These are phyloP conservation scores for Unio pictorum DNA, from an alignment of 2,888 invertebrate genomes.

Conservation along the genomic window DNA sequence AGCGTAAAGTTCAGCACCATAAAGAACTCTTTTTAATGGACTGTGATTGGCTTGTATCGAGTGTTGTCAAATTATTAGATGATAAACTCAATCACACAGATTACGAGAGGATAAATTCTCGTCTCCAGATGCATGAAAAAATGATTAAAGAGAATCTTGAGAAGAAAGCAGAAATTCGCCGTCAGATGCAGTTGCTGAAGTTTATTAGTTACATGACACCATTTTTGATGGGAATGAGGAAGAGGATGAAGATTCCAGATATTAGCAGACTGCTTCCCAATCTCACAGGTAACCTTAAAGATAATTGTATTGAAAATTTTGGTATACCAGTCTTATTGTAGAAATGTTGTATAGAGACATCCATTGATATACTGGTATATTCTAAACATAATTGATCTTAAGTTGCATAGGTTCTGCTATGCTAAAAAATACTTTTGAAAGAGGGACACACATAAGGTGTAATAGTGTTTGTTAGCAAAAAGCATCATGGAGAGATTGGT, in stretches of 20 bases:
- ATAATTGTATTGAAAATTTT: too few species aligned
- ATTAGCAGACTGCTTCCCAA: constrained; percentile 58
- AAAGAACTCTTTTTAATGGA: constrained; percentile 66
- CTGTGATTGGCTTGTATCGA: constrained; percentile 63
- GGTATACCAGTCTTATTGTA: too few species aligned
- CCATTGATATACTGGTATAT: too few species aligned
- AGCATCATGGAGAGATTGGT: too few species aligned
- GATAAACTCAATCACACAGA: constrained; percentile 63
- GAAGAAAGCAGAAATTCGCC: constrained; percentile 59
- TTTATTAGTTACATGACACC: constrained; percentile 68
- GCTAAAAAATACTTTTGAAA: too few species aligned
- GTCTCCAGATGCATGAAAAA: constrained; percentile 67
- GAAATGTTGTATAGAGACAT: too few species aligned
- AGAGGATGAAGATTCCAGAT: constrained; percentile 70
- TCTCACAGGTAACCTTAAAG: constrained; percentile 54
- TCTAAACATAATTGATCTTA: too few species aligned
- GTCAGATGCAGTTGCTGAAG: constrained; percentile 65
- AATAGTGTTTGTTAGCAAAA: too few species aligned
- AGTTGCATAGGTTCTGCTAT: too few species aligned
- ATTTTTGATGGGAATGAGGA: constrained; percentile 68
- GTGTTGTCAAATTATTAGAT: constrained; percentile 60
- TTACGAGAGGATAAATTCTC: constrained; percentile 67
- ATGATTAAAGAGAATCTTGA: constrained; percentile 61
- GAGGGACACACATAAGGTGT: too few species aligned
- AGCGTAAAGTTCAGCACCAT: constrained; percentile 54